Evolutionary conservation across 2,113 vertebrate species (phyloP), one percentile per base, ranked within the genome.

Genomic region (Glaucomys volans): DNA sequence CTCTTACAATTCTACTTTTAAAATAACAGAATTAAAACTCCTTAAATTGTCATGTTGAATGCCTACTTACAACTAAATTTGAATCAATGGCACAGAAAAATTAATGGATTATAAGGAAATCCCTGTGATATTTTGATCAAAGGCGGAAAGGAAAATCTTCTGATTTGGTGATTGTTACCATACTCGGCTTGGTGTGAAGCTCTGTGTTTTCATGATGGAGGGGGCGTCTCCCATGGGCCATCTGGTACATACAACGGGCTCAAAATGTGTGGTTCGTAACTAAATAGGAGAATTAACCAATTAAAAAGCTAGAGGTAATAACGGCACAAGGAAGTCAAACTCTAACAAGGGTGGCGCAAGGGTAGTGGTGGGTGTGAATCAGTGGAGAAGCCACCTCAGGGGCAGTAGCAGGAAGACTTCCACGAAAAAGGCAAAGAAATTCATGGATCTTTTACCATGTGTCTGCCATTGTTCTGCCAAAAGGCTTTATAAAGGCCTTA

Each of bases 1-100:
- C 17, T 93, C 42, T 83, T 50, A 59, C 3, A 79, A 66, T 82
- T 92, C 85, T 14, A 71, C 80, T 92, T 80, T 90, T 69, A 28
- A 90, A 97, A 50, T 44, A 93, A 42, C 20, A 93, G 66, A 87
- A 89, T 40, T 87, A 52, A 40, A 83, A 64, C 75, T 85, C 50
- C 57, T 91, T 79, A 71, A 64, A 79, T 30, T 64, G 35, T 42
- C 64, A 64, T 87, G 77, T 77, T 82, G 11, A 72, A 67, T 92
- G 83, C 44, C 26, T 81, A 50, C 62, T 96, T 50, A 57, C 30
- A 89, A 87, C 42, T 80, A 83, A 91, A 87, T 32, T 35, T 83
- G 52, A 89, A 93, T 57, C 59, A 35, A 74, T 52, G 35, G 32
- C 47, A 75, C 50, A 87, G 72, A 88, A 54, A 95, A 84, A 87